phyloP scores from a whole-genome alignment of 2,888 invertebrate genomes.

The Osmoderma eremita region DNA sequence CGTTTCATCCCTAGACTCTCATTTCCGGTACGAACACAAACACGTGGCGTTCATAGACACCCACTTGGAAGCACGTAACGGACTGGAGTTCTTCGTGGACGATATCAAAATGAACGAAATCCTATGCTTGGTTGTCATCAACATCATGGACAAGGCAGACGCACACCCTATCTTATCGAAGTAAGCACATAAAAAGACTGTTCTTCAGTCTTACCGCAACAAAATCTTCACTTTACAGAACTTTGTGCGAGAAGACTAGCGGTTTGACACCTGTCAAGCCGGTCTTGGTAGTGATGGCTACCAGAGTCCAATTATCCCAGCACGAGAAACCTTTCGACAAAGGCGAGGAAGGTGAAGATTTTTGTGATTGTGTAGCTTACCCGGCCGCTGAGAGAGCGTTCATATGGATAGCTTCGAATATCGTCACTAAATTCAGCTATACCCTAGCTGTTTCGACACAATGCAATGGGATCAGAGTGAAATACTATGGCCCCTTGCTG shows the following conservation, averaged over 20 bases:
- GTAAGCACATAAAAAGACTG: background rate
- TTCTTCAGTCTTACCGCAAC: background rate
- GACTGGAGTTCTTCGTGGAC: conserved; percentile 55
- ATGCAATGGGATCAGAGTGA: conserved; percentile 56
- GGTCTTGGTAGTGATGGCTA: conserved; percentile 54
- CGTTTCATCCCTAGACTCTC: conserved; percentile 65
- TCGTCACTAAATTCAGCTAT: conserved; percentile 55
- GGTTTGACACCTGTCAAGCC: conserved; percentile 44
- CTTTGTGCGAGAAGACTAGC: conserved; percentile 15
- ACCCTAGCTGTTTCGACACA: conserved; percentile 58
- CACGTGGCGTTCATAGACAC: conserved; percentile 55
- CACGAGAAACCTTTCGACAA: conserved; percentile 36
- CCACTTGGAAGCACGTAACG: conserved; percentile 55
- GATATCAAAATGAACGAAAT: conserved; percentile 54
- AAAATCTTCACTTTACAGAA: conserved; percentile 15
- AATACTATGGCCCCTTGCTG: conserved; percentile 58
- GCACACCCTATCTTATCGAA: background rate
- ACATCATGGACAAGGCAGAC: conserved; percentile 50
- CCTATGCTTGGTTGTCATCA: conserved; percentile 53
- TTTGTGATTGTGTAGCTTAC: conserved; percentile 37
- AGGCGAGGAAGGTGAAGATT: conserved; percentile 44
- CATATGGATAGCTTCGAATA: conserved; percentile 59
- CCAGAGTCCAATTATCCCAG: conserved; percentile 50
- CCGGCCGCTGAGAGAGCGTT: conserved; percentile 54
- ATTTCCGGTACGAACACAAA: conserved; percentile 69